Base-by-base conservation (phyloP, 2,797 vertebrate genomes). In the Pseudocheirus occidentalis region DNA sequence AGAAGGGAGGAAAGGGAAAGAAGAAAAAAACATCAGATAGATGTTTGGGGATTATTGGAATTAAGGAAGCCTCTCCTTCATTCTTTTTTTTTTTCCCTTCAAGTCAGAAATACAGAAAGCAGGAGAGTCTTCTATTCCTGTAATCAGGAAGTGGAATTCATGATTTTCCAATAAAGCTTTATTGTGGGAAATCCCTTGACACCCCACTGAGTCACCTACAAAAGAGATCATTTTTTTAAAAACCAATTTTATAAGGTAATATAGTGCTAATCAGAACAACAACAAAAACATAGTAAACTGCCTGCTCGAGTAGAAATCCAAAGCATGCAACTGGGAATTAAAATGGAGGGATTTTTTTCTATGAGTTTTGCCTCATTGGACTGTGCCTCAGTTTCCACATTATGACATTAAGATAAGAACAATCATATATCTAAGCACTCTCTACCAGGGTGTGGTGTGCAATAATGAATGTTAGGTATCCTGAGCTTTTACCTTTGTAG, bases 401-500 rank as follows among this genome's bases (percentile, higher is more conserved):
- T 50, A 40, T 46, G 21, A 81, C 24, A 96, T 29, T 6, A 27
- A 94, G 55, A 94, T 55, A 59, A 93, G 34, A 92, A 46, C 95
- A 50, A 93, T 34, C 2, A 90, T 59, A 89, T 16, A 10, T 52
- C 28, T 12, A 46, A 24, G 81, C 12, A 40, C 40, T 94, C 92
- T 96, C 58, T 94, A 87, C 34, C 31, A 94, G 93, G 91, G 59
- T 96, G 90, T 95, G 93, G 93, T 59, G 21, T 93, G 55, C 96
- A 98, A 92, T 59, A 55, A 55, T 96, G 53, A 96, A 96, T 96
- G 94, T 94, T 56, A 93, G 24, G 55, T 66, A 93, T 66, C 95
- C 90, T 91, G 93, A 97, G 73, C 66, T 89, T 59, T 94, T 56
- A 95, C 58, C 46, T 95, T 93, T 93, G 95, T 96, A 59, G 90